Conservation (phyloP, 1,140 invertebrate genomes). For the Diachasmimorpha longicaudata region DNA sequence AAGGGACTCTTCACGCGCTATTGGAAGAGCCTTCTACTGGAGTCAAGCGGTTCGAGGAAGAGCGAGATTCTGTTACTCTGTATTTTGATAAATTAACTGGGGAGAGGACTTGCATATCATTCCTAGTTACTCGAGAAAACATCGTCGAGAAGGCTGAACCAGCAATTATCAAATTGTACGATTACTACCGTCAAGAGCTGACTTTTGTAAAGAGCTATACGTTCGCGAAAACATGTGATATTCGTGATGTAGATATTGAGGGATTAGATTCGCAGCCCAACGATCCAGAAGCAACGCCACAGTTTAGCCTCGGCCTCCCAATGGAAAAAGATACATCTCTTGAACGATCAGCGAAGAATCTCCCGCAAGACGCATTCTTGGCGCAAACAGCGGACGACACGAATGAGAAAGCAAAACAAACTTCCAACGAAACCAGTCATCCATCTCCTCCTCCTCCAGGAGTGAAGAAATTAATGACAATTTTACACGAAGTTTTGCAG, state of each 20-base stretch:
- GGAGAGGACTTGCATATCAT: constrained; percentile 61
- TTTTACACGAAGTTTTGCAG: not conserved
- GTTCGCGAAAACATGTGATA: constrained; percentile 39
- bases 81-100: constrained; percentile 62
- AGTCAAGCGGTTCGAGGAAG: constrained; percentile 64
- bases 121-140: constrained; percentile 57
- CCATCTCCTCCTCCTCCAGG: not conserved
- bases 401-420: not conserved
- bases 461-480: not conserved
- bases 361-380: not conserved
- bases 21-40: constrained; percentile 57
- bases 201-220: constrained; percentile 38
- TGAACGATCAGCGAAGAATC: not conserved
- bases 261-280: constrained; percentile 35
- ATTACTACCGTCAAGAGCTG: constrained; percentile 73
- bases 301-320: not conserved
- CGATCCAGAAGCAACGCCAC: not conserved
- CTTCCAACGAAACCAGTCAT: not conserved
- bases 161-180: constrained; percentile 69
- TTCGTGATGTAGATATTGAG: constrained; percentile 35
- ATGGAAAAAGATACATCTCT: not conserved
- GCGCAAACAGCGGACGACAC: not conserved
- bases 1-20: constrained; percentile 57
- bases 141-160: constrained; percentile 64
- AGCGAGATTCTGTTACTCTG: constrained; percentile 56